Evolutionary conservation across 2,888 invertebrate species (phyloP), one percentile per base, ranked within the genome.

Genomic region (Hyles lineata): DNA sequence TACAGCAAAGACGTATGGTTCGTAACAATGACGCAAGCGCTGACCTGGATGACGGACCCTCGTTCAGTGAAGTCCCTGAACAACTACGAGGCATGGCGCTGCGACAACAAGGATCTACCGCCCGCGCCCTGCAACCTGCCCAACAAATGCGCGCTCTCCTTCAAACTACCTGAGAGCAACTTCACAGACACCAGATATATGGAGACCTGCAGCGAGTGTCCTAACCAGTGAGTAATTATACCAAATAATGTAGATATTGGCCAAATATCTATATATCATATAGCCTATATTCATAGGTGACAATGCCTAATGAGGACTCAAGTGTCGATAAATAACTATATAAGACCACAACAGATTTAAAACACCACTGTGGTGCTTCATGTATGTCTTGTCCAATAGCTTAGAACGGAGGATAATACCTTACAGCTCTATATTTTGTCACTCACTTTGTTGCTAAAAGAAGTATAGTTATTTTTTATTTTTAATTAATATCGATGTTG

Each of bases 21-120:
- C 84, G 97, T 98, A 50, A 98, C 98, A 5, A 95, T 96, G 50
- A 98, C 98, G 0, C 98, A 98, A 94, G 97, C 97, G n/a, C 90
- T 98, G 74, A 97, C 97, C 60, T 98, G 98, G 97, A 97, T 98
- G 89, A 98, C 98, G 0, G 98, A 98, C 82, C 98, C 98, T 0
- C 96, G 96, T 83, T 95, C 97, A 0, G 87, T 95, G 4, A 97
- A 96, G 78, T 92, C 96, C 15, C 89, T 98, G 55, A 94, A 88
- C 81, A 96, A 96, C 84, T 98, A 96, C 84, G 98, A 98, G 74
- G 95, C 97, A 0, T 98, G 98, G 98, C 96, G 96, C 69, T 98
- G 98, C 85, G 96, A 96, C 79, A 96, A 96, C 83, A 96, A 96
- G 82, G 96, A 97, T 69, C 87, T 96, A 71, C 97, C 98, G 0